Evolutionary conservation across 1,140 invertebrate species (phyloP), one percentile per base, ranked within the genome.

Genomic region (Triops longicaudatus): DNA sequence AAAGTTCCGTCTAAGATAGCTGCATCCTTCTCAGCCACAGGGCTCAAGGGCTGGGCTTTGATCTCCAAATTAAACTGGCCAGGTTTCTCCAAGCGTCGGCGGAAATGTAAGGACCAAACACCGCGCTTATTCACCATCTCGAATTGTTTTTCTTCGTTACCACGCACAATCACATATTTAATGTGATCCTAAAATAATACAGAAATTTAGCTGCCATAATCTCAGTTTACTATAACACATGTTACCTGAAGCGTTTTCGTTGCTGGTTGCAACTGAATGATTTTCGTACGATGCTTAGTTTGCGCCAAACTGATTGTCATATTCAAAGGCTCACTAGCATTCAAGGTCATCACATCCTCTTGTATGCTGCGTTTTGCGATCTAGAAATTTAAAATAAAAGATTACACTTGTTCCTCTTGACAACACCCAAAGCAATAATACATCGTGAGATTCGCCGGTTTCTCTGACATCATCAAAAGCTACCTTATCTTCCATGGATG

Each of bases 131-230:
- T 85, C n/a, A 87, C 83, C 79, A 92, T 85, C 78, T 90, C 87
- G 81, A 92, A 91, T 28, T 88, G 83, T n/a, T 86, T 85, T 1
- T 86, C 83, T 75, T 91, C 87, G 82, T 91, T 91, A 63, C 91
- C 90, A 73, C 85, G 85, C 0, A 85, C 84, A 44, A 93, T 91
- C 44, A 82, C 84, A 82, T 92, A 93, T 41, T 87, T 85, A 80
- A 91, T 87, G 75, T 89, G 87, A 76, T 88, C 85, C 83, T 85
- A 83, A 77, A 71, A 12, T n/a, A 75, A 42, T 26, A 2, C 9
- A 72, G 41, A 50, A 73, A 28, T 63, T 26, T 50, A 75, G 41
- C 10, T n/a, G n/a, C n/a, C n/a, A n/a, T n/a, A n/a, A n/a, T n/a
- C n/a, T n/a, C n/a, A n/a, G n/a, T n/a, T n/a, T n/a, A n/a, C n/a